Conservation (phyloP, 2,888 invertebrate species). For the Limnephilus marmoratus region DNA sequence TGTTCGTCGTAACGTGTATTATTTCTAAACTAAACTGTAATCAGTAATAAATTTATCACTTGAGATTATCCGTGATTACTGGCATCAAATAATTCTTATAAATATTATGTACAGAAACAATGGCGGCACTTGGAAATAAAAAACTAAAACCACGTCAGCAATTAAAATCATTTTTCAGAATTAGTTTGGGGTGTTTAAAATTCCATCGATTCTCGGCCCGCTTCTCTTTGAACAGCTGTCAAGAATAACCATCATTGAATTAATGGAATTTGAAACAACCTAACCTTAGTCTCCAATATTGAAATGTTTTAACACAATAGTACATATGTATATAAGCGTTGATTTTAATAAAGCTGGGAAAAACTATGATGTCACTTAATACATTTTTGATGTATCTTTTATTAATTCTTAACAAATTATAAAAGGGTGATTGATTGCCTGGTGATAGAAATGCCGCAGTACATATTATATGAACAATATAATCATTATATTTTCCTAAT, state of each 20-base stretch:
- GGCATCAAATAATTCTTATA: constrained; percentile 61
- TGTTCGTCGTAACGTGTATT: constrained; percentile 31
- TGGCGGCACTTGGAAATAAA: constrained; percentile 16
- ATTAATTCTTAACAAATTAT: not conserved
- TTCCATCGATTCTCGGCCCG: not conserved
- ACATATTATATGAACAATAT: not conserved
- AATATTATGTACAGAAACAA: constrained; percentile 44
- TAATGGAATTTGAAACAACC: not conserved
- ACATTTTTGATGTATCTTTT: not conserved
- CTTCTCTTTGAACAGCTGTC: not conserved
- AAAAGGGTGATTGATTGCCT: not conserved
- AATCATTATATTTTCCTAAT: constrained; percentile 7
- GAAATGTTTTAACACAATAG: not conserved
- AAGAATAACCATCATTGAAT: not conserved
- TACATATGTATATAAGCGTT: not conserved
- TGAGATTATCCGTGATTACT: constrained; percentile 60
- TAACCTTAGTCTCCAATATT: not conserved
- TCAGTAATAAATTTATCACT: constrained; percentile 9
- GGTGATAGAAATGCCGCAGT: not conserved
- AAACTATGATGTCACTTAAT: not conserved
- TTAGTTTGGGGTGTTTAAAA: not conserved
- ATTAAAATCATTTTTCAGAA: not conserved
- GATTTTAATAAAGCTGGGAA: not conserved
- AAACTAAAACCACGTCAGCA: not conserved
- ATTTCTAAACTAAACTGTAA: constrained; percentile 11